Evolutionary conservation across 30 jellyfish, hydroid and myxozoan species (phyloP).

Genomic region (Aurelia sp.): DNA sequence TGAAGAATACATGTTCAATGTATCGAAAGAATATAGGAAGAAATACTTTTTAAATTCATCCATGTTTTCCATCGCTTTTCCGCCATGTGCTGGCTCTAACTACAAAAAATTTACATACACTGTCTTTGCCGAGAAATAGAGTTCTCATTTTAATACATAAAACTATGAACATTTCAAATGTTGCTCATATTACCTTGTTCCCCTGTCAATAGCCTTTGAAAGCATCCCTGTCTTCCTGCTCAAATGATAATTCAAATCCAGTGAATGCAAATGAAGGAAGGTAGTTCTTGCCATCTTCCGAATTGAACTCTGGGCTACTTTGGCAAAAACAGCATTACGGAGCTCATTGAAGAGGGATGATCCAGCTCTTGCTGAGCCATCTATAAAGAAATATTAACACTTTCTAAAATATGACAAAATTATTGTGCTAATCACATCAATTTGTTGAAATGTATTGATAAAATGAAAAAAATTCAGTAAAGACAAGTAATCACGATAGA

Average conservation of each 20-base stretch:
- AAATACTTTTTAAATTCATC: no score
- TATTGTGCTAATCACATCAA: no score
- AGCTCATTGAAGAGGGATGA: slow-evolving; percentile 91
- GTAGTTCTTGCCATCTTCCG: slow-evolving; percentile 89
- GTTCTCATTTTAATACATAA: neutral
- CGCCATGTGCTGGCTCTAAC: no score
- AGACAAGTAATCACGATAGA: no score
- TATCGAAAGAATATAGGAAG: no score
- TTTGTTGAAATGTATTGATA: no score
- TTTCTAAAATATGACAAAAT: no score
- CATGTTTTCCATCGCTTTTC: no score
- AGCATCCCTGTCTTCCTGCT: slow-evolving; percentile 97
- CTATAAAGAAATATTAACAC: slow-evolving; percentile 21
- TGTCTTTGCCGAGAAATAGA: neutral
- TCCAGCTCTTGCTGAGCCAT: slow-evolving; percentile 98
- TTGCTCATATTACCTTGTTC: slow-evolving; percentile 78
- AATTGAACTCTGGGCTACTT: slow-evolving; percentile 94
- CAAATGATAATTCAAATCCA: slow-evolving; percentile 94
- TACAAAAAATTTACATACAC: neutral
- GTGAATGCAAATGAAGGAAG: slow-evolving; percentile 88
- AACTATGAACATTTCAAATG: neutral
- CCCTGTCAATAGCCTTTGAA: slow-evolving; percentile 98
- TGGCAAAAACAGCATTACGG: slow-evolving; percentile 97
- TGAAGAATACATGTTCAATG: no score
- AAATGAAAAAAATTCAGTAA: no score